Conservation (phyloP, 2,797 vertebrate species). For the Cossypha polioptera region DNA sequence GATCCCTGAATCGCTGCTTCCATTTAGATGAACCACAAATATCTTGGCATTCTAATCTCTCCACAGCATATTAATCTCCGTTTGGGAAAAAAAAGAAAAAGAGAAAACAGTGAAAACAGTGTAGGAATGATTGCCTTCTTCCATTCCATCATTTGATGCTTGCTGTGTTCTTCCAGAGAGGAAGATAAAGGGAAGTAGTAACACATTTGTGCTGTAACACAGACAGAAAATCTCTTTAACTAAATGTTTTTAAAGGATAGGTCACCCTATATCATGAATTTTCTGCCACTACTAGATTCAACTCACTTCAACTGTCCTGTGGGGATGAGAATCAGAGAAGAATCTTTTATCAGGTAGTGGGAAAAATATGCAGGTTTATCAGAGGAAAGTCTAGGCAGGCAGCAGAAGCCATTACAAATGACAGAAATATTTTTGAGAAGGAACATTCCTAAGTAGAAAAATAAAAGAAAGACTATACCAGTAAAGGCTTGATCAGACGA, state of each 20-base stretch:
- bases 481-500: neutral
- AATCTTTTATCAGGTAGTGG: neutral
- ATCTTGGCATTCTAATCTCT: slow-evolving; percentile 20
- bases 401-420: neutral
- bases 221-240: neutral
- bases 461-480: neutral
- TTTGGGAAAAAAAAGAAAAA: neutral
- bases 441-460: neutral
- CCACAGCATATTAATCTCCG: slow-evolving; percentile 1
- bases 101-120: neutral
- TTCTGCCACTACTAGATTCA: neutral
- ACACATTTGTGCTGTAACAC: neutral
- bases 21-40: slow-evolving; percentile 42
- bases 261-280: neutral
- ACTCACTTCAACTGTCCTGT: neutral
- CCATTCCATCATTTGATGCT: neutral
- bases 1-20: neutral
- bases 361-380: neutral
- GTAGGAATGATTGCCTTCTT: neutral
- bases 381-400: neutral
- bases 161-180: neutral
- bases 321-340: neutral
- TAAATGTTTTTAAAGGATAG: neutral
- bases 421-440: neutral
- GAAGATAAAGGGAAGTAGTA: neutral